Base-by-base conservation (phyloP, 1,140 invertebrate genomes). In the Caenorhabditis remanei region DNA sequence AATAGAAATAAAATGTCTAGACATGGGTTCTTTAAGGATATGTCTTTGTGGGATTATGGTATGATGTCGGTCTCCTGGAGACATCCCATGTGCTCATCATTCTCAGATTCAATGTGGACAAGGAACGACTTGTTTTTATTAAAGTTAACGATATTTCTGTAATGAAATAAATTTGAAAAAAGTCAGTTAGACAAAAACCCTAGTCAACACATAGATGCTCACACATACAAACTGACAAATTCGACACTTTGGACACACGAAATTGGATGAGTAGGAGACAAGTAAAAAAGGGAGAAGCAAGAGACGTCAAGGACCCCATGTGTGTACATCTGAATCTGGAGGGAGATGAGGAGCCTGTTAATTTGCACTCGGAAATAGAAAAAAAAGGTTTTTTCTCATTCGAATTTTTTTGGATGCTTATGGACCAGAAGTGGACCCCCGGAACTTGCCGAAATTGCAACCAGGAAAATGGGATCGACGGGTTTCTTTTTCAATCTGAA, bases 241-340 rank as follows among this genome's bases (percentile, higher is more conserved):
- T 56, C 53, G 56, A 56, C 53, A 84, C 53, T 58, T 58, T 58
- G 53, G 53, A 61, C 82, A 84, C 82, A 84, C 53, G 82, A 84
- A 61, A 61, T 58, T 56, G 56, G 53, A 56, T 61, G 53, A 56
- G 53, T 43, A 43, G 32, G 67, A 43, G 40, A 43, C 11, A 43
- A 24, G 14, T 13, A 55, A 24, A 24, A 16, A 21, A 24, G n/a
- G 75, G 9, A 11, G n/a, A 21, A 46, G 50, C 14, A 32, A 24
- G 46, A 6, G 21, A 55, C 79, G 82, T 61, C 56, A 48, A 84
- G 53, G 53, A 61, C 19, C 56, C 56, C 82, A 56, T 84, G 53
- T 61, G 53, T 32, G 1, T n/a, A n/a, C n/a, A n/a, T 21, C 7
- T 14, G 79, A 16, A 16, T 14, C 8, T 24, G 48, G 11, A 21